A percentile compares a stretch with the other conserved stretches of the same genome.
These are phyloP conservation scores for Jacana jacana DNA, from an alignment of 2,113 vertebrate genomes.

Conservation along the genomic window DNA sequence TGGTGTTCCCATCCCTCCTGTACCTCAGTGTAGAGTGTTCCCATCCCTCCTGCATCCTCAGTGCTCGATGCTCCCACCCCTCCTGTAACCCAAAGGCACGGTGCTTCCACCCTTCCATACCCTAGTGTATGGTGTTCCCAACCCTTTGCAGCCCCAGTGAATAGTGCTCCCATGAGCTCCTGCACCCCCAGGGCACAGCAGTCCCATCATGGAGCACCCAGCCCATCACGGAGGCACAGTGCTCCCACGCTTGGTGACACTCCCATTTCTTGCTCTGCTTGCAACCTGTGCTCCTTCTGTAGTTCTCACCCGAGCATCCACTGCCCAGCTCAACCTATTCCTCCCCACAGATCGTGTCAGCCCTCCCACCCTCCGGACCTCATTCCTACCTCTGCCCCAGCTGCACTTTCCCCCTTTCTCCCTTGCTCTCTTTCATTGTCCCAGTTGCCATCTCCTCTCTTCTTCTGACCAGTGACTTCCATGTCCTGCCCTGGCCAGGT, in stretches of 20 bases:
- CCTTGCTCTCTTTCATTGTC: not conserved
- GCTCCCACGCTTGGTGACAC: not conserved
- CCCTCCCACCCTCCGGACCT: no score
- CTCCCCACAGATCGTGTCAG: not conserved
- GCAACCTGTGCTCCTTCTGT: not conserved
- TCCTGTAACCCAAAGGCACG: fast-evolving
- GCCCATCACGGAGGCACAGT: not conserved
- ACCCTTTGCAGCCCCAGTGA: not conserved
- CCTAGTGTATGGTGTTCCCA: fast-evolving
- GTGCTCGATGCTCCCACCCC: fast-evolving
- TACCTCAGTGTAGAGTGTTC: not conserved
- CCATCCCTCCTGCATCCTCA: not conserved
- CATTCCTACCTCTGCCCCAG: not conserved
- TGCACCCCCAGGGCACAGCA: not conserved
- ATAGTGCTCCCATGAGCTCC: not conserved
- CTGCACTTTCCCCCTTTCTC: not conserved
- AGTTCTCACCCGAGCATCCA: not conserved
- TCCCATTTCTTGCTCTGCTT: not conserved
- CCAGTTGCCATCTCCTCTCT: not conserved
- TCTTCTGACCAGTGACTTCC: not conserved
- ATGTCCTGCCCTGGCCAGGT: not conserved
- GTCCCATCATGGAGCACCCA: not conserved
- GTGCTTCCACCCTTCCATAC: no score
- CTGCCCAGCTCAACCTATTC: not conserved
- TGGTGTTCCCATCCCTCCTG: not conserved